phyloP scores from a whole-genome alignment of 2,888 invertebrate species.

The Zeuzera pyrina region DNA sequence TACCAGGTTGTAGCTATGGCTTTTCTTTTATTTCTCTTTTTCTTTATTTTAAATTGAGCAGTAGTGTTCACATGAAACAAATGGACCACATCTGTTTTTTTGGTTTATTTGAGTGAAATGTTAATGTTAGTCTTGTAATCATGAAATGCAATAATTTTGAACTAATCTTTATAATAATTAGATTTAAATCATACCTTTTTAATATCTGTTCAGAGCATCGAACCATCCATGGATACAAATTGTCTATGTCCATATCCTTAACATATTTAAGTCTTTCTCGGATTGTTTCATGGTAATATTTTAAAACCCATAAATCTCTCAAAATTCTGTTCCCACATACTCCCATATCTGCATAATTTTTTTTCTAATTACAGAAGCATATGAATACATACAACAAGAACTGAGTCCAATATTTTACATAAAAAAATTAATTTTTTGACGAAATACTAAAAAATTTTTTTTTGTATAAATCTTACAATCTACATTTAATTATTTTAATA shows the following conservation, averaged over 20 bases:
- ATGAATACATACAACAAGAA: conserved; percentile 11
- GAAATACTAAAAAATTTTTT: conserved; percentile 5
- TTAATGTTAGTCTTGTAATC: no score
- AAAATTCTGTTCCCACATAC: conserved; percentile 68
- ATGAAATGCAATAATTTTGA: no score
- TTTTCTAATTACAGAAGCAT: no score
- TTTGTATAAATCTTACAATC: not conserved
- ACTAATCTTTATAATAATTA: no score
- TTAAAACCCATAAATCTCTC: conserved; percentile 76
- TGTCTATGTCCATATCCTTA: conserved; percentile 55
- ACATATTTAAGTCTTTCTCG: conserved; percentile 60
- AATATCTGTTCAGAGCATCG: conserved; percentile 72
- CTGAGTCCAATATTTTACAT: not conserved
- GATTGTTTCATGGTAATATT: conserved; percentile 72
- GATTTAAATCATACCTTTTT: conserved; percentile 50
- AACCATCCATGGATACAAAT: conserved; percentile 78
- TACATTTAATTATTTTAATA: not conserved
- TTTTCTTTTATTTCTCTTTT: no score
- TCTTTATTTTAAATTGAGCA: no score
- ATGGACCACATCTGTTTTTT: no score
- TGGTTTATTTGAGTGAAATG: no score
- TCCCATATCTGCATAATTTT: conserved; percentile 66
- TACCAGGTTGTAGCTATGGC: no score
- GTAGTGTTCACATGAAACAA: no score
- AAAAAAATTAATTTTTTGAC: not conserved